Evolutionary conservation across 2,888 invertebrate species (phyloP), one percentile per base, ranked within the genome.

Genomic region (Dyspetes luteomarginatus): DNA sequence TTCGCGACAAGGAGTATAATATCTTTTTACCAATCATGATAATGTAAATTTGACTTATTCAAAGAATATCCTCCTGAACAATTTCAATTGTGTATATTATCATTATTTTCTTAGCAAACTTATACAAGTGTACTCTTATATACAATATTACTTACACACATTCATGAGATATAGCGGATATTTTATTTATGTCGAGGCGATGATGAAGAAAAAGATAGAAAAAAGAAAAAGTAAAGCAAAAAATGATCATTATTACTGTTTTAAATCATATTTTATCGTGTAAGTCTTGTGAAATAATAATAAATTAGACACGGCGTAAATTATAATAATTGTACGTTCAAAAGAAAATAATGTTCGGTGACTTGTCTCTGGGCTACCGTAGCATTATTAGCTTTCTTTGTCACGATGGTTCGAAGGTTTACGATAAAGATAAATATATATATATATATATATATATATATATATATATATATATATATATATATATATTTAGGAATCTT

Each of bases 51-150:
- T 89, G 86, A 90, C 85, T 90, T 91, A 89, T 89, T 91, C 90
- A 88, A 89, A 85, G 83, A 83, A 87, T 77, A 85, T 87, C 89
- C 89, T 90, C 89, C 88, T 89, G 89, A 91, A 88, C 82, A 87
- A 89, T 90, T 90, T 91, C 87, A 83, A 91, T 91, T 91, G 89
- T 92, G 91, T 92, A 91, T 90, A 90, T 89, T 90, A 91, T 89
- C 86, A 90, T 90, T 88, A 90, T 90, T 90, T 90, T 87, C 87
- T 88, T 88, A 89, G 89, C 85, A 74, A 89, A 87, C 87, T 88
- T 87, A 87, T 86, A 86, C 86, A 86, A 87, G 86, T 88, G 85
- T 90, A 89, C 83, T 86, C 85, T 82, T 84, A 81, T 85, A 80
- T 58, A 82, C 78, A 78, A 83, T 82, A 83, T 82, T 79, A 88